Base-by-base conservation (phyloP, 2,888 invertebrate genomes). In the Spodoptera littoralis region DNA sequence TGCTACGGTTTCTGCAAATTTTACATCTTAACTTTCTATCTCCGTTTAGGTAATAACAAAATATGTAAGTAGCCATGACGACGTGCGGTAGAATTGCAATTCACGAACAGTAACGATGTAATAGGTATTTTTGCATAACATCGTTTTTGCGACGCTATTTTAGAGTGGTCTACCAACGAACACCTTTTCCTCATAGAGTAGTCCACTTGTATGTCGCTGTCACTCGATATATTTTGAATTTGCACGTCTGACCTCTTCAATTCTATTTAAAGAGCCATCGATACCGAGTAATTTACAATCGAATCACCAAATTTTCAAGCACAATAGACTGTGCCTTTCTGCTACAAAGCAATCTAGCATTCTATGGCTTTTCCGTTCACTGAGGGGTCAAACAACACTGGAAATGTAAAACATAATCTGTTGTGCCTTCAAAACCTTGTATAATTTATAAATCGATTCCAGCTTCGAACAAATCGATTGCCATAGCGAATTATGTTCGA, bases 71-170 rank as follows among this genome's bases (percentile, higher is more conserved):
- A 36, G 36, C 36, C 9, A 36, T 36, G 36, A 36, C 36, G 36
- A 66, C 68, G 42, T 52, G 13, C 48, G 41, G 47, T 30, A 70
- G 43, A 63, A 67, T 57, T 66, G 73, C 72, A 73, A 75, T 65
- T 73, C 77, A 77, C 46, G 57, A 64, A 30, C 61, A 48, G 47
- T 77, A 70, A 77, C 73, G 65, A 77, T 65, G 55, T 70, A 77
- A 73, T 63, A 77, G 51, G 47, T 56, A 53, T 60, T 64, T 70
- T 74, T 77, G 68, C 70, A 77, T 77, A 75, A 77, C 68, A 57
- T 55, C 42, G 52, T 73, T 77, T 77, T 75, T 75, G 53, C 51
- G 47, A 56, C 41, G 48, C 54, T 9, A 49, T 60, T 69, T 65
- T 62, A 60, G 58, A 67, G 57, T 67, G 54, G 69, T 66, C 22